These are phyloP conservation scores for Syritta pipiens DNA, from an alignment of 2,888 invertebrate genomes.

Conservation along the genomic window DNA sequence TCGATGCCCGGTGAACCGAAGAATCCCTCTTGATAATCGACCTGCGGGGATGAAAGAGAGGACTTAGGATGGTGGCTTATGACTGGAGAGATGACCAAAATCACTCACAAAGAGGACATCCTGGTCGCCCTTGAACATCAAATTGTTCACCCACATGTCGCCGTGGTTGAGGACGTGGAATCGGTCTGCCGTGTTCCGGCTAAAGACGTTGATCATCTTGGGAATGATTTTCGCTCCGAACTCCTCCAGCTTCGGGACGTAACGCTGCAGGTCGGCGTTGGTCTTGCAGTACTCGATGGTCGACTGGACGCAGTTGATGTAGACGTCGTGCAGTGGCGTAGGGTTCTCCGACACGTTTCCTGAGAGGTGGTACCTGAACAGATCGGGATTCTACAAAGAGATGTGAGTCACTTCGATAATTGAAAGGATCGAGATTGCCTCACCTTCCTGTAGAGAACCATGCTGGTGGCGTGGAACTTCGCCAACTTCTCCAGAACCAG, in stretches of 20 bases:
- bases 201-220: constrained; percentile 73
- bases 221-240: constrained; percentile 72
- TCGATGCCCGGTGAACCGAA: constrained; percentile 75
- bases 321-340: constrained; percentile 73
- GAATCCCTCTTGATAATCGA: constrained; percentile 75
- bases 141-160: constrained; percentile 80
- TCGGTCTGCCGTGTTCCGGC: constrained; percentile 69
- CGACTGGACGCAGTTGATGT: constrained; percentile 70
- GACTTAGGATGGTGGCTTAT: no score
- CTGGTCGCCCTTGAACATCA: constrained; percentile 78
- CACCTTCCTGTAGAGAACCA: constrained; percentile 80
- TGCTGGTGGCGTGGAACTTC: constrained; percentile 81
- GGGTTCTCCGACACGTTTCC: constrained; percentile 72
- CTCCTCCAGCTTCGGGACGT: constrained; percentile 70
- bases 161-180: constrained; percentile 80
- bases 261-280: constrained; percentile 70
- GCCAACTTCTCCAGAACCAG: constrained; percentile 80
- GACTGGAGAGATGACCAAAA: no score
- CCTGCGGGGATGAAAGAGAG: no score
- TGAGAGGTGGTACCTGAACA: constrained; percentile 72
- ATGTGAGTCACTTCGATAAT: not conserved
- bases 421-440: not conserved
- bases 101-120: constrained; percentile 77
- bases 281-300: constrained; percentile 72
- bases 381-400: constrained; percentile 71